phyloP scores from a whole-genome alignment of 2,113 vertebrate species.

The Ictalurus furcatus region DNA sequence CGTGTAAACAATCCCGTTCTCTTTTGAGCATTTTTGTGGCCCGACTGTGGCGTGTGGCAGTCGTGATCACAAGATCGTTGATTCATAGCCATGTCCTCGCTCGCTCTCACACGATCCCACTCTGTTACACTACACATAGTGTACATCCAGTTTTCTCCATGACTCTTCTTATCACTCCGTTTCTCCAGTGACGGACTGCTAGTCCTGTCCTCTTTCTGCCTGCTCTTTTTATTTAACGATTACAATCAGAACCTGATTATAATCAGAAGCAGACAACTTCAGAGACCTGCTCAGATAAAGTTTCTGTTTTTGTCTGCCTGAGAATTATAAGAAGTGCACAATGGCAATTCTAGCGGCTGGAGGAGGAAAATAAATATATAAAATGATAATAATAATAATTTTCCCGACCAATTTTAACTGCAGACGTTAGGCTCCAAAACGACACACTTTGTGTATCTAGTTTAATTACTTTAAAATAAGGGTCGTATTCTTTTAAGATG shows the following conservation, averaged over 20 bases:
- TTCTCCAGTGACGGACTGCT: not conserved
- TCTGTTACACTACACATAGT: not conserved
- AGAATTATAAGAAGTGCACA: not conserved
- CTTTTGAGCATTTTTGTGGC: not conserved
- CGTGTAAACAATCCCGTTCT: not conserved
- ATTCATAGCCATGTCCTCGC: not conserved
- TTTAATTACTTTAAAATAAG: not conserved
- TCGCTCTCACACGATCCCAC: not conserved
- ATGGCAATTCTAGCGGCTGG: too few species aligned
- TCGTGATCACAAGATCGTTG: not conserved
- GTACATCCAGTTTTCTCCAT: conserved; percentile 14
- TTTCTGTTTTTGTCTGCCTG: not conserved
- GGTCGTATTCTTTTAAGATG: not conserved
- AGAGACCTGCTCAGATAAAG: not conserved
- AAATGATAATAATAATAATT: not conserved
- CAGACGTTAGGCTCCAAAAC: not conserved
- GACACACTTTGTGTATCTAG: not conserved
- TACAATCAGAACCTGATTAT: not conserved
- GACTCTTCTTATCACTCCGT: conserved; percentile 16
- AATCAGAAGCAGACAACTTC: not conserved
- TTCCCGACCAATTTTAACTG: not conserved
- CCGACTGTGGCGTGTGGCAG: not conserved
- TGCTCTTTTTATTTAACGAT: not conserved
- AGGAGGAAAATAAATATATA: not conserved
- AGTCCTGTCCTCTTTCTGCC: not conserved